Evolutionary conservation across 1,140 invertebrate species (phyloP).

Genomic region (Procambarus clarkii): DNA sequence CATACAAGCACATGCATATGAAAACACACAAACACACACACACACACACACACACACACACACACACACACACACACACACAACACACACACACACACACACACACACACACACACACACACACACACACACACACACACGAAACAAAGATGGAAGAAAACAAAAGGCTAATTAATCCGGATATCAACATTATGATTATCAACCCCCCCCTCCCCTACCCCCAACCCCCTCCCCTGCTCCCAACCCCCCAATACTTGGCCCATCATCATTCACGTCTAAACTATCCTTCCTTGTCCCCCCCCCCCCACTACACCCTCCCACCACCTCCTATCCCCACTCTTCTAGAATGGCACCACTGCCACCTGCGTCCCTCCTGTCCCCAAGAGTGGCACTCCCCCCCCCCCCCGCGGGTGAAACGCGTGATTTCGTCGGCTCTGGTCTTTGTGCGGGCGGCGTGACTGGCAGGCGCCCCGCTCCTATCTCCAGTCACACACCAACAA

Average conservation of each 20-base stretch:
- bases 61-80: background rate
- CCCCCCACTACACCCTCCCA: too few relatives aligned
- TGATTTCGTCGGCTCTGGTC: background rate
- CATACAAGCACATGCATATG: background rate
- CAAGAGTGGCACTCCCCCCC: too few relatives aligned
- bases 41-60: constrained; percentile 34
- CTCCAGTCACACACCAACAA: background rate
- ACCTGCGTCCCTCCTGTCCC: too few relatives aligned
- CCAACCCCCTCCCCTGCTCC: background rate
- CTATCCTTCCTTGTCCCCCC: background rate
- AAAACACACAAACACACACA: background rate
- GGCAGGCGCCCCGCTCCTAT: background rate
- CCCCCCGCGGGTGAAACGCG: too few relatives aligned
- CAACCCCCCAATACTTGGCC: background rate
- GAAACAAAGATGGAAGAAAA: background rate
- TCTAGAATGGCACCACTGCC: too few relatives aligned
- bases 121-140: background rate
- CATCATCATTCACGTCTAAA: background rate
- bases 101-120: background rate
- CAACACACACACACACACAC: too few relatives aligned
- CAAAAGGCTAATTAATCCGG: background rate
- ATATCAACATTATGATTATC: background rate
- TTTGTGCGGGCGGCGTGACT: background rate
- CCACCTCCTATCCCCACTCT: too few relatives aligned
- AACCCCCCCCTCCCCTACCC: background rate